phyloP scores from a whole-genome alignment of 2,797 vertebrate genomes.

The Pteropus rufus region DNA sequence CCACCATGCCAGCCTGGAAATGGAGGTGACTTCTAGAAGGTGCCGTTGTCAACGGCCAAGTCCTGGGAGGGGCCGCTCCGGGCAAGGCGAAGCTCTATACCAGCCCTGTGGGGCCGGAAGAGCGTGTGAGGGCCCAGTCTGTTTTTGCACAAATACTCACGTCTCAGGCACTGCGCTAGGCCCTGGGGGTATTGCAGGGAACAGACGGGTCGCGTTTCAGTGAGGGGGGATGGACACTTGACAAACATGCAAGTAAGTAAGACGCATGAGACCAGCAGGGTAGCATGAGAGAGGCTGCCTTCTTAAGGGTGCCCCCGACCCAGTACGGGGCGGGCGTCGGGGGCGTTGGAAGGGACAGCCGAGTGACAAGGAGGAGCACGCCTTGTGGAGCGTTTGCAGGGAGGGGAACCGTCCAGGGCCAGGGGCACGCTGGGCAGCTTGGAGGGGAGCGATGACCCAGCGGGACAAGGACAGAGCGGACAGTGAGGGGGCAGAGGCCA shows the following conservation, averaged over 20 bases:
- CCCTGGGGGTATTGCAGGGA: accelerated
- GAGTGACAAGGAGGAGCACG: neutral
- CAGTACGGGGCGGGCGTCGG: neutral
- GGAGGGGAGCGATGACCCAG: neutral
- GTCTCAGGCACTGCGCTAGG: neutral
- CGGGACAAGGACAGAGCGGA: accelerated
- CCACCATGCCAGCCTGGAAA: slow-evolving; percentile 59
- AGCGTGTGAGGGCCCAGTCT: neutral
- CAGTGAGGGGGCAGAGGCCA: accelerated
- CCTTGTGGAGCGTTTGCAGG: neutral
- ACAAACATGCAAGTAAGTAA: too few species aligned
- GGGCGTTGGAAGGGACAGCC: neutral
- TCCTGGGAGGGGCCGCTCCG: neutral
- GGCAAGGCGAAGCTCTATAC: neutral
- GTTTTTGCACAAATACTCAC: neutral
- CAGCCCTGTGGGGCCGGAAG: accelerated
- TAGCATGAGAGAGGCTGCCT: neutral
- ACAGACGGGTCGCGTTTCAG: neutral
- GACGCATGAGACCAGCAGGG: accelerated
- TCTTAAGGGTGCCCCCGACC: neutral
- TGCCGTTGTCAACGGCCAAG: slow-evolving; percentile 29
- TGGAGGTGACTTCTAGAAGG: slow-evolving; percentile 75
- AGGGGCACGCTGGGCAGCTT: accelerated
- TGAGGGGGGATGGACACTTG: neutral
- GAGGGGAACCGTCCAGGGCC: accelerated